Base-by-base conservation (phyloP, 2,797 vertebrate species). In the Eospalax fontanierii region DNA sequence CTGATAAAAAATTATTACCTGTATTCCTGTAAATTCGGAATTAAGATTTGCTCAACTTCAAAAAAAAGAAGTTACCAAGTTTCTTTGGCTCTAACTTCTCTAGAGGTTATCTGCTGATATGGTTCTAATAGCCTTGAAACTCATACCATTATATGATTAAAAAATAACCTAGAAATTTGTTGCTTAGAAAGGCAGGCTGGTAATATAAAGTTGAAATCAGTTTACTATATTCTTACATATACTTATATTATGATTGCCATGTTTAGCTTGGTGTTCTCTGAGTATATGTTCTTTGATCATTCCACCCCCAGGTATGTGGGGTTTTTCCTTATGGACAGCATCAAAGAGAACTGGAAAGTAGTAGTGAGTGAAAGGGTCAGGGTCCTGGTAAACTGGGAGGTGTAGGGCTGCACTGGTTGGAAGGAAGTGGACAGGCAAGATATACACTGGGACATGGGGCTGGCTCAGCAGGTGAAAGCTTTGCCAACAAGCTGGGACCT, bases 141-240 rank as follows among this genome's bases (percentile, higher is more conserved):
- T 75, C 30, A 30, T 70, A 70, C 33, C 82, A 3, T 71, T 84
- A 84, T 38, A 2, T 92, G n/a, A 30, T 66, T n/a, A n/a, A n/a
- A 66, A 66, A 83, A 88, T 65, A 59, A 84, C 15, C 9, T 95
- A 33, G 65, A 70, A 89, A 33, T 73, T 74, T 71, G 50, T 83
- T 65, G 59, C 8, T 54, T 71, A 74, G 78, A 83, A 89, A 28
- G 43, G 66, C 73, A 92, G 89, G 79, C 80, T 84, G 24, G 35
- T 24, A n/a, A 50, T 11, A 46, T 85, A 59, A 35, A 50, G 59
- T 46, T 74, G 66, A 74, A 61, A 68, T 74, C 16, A 68, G 0
- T 46, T 71, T 33, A 33, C 71, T n/a, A n/a, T n/a, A n/a, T n/a
- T n/a, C n/a, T n/a, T 85, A 1, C 8, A 63, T 83, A 54, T 82